Conservation (phyloP, 2,888 invertebrate genomes). For the Hofmannophila pseudospretella region DNA sequence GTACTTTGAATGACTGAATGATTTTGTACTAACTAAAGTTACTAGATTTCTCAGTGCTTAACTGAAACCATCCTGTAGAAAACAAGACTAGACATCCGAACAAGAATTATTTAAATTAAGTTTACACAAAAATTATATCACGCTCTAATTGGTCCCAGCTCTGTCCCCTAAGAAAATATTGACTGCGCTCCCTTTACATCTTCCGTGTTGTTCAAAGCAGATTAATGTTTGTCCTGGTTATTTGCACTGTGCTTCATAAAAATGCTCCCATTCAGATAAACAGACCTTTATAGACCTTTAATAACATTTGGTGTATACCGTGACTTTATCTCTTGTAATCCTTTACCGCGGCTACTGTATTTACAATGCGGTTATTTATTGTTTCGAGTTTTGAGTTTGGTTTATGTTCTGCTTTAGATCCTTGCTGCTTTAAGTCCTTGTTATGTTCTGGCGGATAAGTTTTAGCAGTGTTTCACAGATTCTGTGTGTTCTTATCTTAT, state of each 20-base stretch:
- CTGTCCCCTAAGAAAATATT: constrained; percentile 74
- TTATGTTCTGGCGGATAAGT: too few relatives aligned
- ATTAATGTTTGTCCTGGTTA: constrained; percentile 73
- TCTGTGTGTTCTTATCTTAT: too few relatives aligned
- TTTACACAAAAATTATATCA: constrained; percentile 71
- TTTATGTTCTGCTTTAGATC: background rate
- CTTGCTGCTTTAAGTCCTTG: too few relatives aligned
- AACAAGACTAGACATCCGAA: background rate
- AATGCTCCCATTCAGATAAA: constrained; percentile 62
- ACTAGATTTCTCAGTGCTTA: too few relatives aligned
- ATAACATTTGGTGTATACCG: constrained; percentile 51
- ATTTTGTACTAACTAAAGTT: too few relatives aligned
- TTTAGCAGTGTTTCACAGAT: too few relatives aligned
- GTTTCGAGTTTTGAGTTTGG: background rate
- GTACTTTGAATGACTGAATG: too few relatives aligned
- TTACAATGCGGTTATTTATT: constrained; percentile 3
- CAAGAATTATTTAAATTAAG: constrained; percentile 28
- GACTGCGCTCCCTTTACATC: constrained; percentile 65
- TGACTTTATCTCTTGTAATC: constrained; percentile 50
- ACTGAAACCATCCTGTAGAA: too few relatives aligned
- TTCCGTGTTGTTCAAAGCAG: constrained; percentile 71
- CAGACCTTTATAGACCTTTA: constrained; percentile 54
- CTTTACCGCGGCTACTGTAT: constrained; percentile 23
- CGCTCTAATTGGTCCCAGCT: constrained; percentile 69
- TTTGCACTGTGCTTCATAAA: constrained; percentile 75